phyloP scores from a whole-genome alignment of 2,797 vertebrate species.

The Buceros bicornis region DNA sequence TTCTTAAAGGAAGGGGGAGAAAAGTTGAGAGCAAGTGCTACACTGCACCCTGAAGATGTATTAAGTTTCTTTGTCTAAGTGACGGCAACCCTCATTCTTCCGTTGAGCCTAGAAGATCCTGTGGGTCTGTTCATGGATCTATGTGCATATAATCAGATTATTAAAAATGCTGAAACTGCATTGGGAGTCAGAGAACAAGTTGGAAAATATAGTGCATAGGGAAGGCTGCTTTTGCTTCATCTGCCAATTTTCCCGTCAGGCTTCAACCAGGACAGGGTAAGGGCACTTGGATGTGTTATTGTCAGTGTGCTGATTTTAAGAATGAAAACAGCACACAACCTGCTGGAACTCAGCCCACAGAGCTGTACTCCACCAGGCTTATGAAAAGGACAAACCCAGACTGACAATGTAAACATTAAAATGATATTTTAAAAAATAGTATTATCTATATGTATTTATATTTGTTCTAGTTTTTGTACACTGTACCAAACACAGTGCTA shows the following conservation, averaged over 20 bases:
- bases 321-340: fast-evolving
- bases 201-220: not conserved
- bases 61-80: not conserved
- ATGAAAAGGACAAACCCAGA: not conserved
- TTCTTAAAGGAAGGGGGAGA: not conserved
- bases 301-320: not conserved
- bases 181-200: not conserved
- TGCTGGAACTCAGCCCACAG: not conserved
- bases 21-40: not conserved
- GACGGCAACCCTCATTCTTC: not conserved
- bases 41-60: not conserved
- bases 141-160: not conserved
- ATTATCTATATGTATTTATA: not conserved
- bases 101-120: not conserved
- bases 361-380: not conserved
- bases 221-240: not conserved
- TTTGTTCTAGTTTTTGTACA: not conserved
- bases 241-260: not conserved
- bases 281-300: not conserved
- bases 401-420: not conserved
- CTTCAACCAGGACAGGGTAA: not conserved
- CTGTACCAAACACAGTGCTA: not conserved
- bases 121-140: not conserved
- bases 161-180: not conserved
- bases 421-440: not conserved